Evolutionary conservation across 2,888 invertebrate species (phyloP), one percentile per base, ranked within the genome.

Genomic region (Nomada lathburiana): DNA sequence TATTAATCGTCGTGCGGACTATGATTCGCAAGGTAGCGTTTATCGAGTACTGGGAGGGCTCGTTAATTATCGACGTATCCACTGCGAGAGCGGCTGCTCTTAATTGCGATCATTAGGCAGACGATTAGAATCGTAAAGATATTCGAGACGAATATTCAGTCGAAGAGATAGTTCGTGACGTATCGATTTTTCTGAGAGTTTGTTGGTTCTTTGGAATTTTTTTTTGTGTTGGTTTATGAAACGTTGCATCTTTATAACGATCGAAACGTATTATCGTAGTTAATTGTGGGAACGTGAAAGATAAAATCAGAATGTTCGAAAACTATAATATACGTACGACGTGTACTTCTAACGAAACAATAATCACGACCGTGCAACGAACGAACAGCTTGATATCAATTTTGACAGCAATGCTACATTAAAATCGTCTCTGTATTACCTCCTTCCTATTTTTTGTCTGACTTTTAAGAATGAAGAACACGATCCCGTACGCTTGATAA

Each of bases 61-160:
- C 89, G 88, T 89, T 90, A 89, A 89, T 89, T 90, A 90, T 89
- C 86, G 83, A 84, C 69, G 71, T 65, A 69, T 60, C 74, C 16
- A 50, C 73, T 55, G 62, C 53, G 83, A 74, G 79, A 70, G 72
- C 57, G 67, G 76, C 16, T 50, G 47, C 47, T 70, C 59, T 70
- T 60, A 47, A 47, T 70, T 47, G 47, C 29, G 47, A 70, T 59
- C 29, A 47, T 29, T 20, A 50, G 10, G 13, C 59, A 20, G 36
- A 29, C 10, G 70, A 70, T 50, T 70, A 36, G 59, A 70, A 60
- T 59, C 59, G 70, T 50, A 20, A 60, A 29, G 59, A 50, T 36
- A 36, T 70, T 47, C 57, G 29, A 50, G n/a, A 26, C 9, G 11
- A 2, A n/a, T 18, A 47, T 26, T 57, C 68, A 16, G 18, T n/a